Percentiles rank a stretch among this genome's conserved stretches.
Conservation (phyloP, 1,140 invertebrate genomes). For the Bombus affinis region DNA sequence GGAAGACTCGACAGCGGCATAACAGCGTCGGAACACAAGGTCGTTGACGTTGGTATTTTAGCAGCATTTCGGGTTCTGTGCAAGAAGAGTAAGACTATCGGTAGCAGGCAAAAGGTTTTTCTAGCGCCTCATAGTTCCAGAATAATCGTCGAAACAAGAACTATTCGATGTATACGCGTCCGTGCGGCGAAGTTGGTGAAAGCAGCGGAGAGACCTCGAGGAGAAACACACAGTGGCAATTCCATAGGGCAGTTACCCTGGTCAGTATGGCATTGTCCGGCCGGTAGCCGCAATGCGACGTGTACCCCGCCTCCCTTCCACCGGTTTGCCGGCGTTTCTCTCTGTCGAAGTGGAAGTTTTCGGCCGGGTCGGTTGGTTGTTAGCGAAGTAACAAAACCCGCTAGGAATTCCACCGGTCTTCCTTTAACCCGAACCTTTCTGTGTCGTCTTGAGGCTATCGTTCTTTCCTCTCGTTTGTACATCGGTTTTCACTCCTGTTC, state of each 20-base stretch:
- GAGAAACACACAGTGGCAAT: constrained; percentile 63
- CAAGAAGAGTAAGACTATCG: background rate
- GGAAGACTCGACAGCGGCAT: background rate
- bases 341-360: constrained; percentile 60
- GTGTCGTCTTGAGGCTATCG: background rate
- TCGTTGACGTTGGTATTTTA: background rate
- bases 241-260: constrained; percentile 66
- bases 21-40: background rate
- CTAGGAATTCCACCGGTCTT: constrained; percentile 51
- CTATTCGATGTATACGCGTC: constrained; percentile 46
- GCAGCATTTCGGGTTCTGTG: background rate
- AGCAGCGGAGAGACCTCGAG: constrained; percentile 49
- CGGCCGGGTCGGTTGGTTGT: constrained; percentile 59
- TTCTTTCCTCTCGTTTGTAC: constrained; percentile 25
- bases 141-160: constrained; percentile 62
- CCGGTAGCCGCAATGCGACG: constrained; percentile 69
- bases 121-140: constrained; percentile 28
- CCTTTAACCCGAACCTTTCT: constrained; percentile 42
- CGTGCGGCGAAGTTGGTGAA: constrained; percentile 44
- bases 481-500: background rate
- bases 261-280: constrained; percentile 69
- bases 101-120: constrained; percentile 16
- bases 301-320: constrained; percentile 38
- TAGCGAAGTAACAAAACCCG: constrained; percentile 66
- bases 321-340: constrained; percentile 19